These are phyloP conservation scores for Pherbina coryleti DNA, from an alignment of 2,888 invertebrate genomes.

Conservation along the genomic window DNA sequence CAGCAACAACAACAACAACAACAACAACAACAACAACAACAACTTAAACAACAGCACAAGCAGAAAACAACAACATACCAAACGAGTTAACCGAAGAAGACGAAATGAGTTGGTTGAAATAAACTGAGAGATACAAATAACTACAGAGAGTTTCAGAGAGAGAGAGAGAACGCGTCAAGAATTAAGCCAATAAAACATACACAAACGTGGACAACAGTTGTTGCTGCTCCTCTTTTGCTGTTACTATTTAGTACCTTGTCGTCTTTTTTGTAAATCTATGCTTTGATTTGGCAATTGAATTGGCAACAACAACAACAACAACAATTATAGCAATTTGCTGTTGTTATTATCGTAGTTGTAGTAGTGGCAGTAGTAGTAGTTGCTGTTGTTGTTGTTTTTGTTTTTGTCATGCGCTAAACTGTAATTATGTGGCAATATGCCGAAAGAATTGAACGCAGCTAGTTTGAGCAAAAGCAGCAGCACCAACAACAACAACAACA, in stretches of 20 bases:
- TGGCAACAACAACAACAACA: too few species aligned
- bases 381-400: not conserved
- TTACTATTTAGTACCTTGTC: not conserved
- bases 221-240: not conserved
- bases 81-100: not conserved
- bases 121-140: not conserved
- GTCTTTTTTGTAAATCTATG: not conserved
- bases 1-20: constrained; percentile 11
- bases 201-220: constrained; percentile 10
- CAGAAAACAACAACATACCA: not conserved
- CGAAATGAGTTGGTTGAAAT: not conserved
- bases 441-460: not conserved
- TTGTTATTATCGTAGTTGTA: not conserved
- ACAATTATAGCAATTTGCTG: too few species aligned
- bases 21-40: not conserved
- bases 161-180: not conserved
- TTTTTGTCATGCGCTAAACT: not conserved
- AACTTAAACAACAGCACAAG: constrained; percentile 9
- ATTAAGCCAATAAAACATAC: not conserved
- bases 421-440: not conserved
- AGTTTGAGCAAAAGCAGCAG: not conserved
- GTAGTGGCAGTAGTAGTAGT: not conserved
- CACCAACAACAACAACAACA: too few species aligned
- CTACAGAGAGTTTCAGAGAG: too few species aligned
- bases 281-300: too few species aligned